phyloP scores from a whole-genome alignment of 2,888 invertebrate species.

The Mongoloraphidia duomilia region DNA sequence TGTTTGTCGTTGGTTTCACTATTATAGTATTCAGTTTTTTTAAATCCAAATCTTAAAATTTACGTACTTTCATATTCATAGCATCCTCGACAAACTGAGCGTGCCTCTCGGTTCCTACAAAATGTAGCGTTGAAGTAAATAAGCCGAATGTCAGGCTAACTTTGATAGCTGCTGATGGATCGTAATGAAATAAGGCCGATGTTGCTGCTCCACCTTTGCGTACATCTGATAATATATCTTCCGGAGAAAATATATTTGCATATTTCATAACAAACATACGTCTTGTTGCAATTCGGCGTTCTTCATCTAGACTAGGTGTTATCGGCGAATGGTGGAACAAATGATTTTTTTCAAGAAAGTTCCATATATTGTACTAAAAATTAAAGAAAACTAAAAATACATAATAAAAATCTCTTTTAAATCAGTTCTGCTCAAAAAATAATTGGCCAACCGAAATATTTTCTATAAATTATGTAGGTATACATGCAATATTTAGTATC shows the following conservation, averaged over 20 bases:
- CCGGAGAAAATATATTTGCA: constrained; percentile 41
- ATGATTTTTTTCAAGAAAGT: constrained; percentile 40
- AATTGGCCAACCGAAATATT: too few species aligned
- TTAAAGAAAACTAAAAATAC: constrained; percentile 5
- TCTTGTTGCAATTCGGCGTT: constrained; percentile 37
- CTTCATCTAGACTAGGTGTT: constrained; percentile 38
- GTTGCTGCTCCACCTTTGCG: constrained; percentile 32
- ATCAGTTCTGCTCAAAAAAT: neutral
- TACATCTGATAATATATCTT: constrained; percentile 34
- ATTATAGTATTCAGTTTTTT: too few species aligned
- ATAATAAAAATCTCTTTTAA: neutral
- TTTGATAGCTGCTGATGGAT: constrained; percentile 50
- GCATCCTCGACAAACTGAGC: constrained; percentile 35
- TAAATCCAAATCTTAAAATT: neutral
- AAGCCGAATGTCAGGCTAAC: constrained; percentile 47
- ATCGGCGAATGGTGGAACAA: constrained; percentile 36
- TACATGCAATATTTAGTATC: too few species aligned
- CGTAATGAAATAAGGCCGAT: constrained; percentile 40
- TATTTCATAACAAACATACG: constrained; percentile 47
- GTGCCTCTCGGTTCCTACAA: constrained; percentile 50
- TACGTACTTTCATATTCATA: constrained; percentile 21
- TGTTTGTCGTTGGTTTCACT: too few species aligned
- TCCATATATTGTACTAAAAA: constrained; percentile 40
- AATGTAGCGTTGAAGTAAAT: constrained; percentile 47
- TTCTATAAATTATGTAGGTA: too few species aligned